Evolutionary conservation across 53 echinoderm and acorn worm species (phyloP).

Genomic region (Astropecten irregularis): DNA sequence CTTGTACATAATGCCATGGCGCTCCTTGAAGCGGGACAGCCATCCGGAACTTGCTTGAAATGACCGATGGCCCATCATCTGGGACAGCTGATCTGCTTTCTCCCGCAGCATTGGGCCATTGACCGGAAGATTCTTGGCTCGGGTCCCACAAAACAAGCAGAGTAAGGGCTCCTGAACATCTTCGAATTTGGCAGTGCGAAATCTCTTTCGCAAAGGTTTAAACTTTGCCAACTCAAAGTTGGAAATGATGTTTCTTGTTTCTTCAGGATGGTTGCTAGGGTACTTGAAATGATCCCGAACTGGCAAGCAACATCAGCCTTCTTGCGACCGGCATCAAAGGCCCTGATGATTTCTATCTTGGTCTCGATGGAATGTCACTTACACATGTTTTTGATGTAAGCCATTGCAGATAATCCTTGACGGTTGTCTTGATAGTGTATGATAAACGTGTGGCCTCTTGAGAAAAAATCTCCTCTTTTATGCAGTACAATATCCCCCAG

Average conservation of each 20-base stretch:
- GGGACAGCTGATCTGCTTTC: constrained; percentile 24
- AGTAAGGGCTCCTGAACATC: constrained; percentile 37
- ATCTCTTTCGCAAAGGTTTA: constrained; percentile 29
- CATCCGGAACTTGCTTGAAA: constrained; percentile 38
- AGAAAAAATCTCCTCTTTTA: too few species aligned
- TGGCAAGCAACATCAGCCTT: not conserved
- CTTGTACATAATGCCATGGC: not conserved
- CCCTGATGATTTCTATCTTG: constrained; percentile 7
- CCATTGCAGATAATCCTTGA: not conserved
- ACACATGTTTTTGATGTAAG: not conserved
- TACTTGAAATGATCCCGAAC: constrained; percentile 7
- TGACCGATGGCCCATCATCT: constrained; percentile 4
- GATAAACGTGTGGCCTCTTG: constrained; percentile 3
- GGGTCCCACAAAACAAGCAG: constrained; percentile 13
- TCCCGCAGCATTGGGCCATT: constrained; percentile 23
- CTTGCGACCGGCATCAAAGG: not conserved
- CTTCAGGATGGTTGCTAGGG: constrained; percentile 18
- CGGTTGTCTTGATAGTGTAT: not conserved
- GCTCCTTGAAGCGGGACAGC: too few species aligned
- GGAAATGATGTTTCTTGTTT: not conserved
- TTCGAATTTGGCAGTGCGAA: constrained; percentile 7
- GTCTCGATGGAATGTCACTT: not conserved
- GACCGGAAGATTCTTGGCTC: constrained; percentile 32
- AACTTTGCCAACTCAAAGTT: constrained; percentile 1
- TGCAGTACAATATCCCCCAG: too few species aligned